Evolutionary conservation across 2,888 invertebrate species (phyloP).

Genomic region (Empis livida): DNA sequence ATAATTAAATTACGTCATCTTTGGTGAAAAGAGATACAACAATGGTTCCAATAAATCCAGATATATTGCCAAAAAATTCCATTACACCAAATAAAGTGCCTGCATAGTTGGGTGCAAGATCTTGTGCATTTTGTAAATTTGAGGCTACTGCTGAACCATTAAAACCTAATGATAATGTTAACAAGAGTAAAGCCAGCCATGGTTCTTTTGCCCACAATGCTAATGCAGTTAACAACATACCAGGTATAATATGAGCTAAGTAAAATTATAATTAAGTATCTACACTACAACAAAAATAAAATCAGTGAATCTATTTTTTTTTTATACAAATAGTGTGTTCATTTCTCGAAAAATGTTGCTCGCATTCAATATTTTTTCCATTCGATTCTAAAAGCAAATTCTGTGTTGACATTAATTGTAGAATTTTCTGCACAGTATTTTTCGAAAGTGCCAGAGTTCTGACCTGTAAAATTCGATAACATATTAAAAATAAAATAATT

Average conservation of each 20-base stretch:
- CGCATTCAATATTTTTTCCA: too few relatives aligned
- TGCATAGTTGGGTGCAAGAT: constrained; percentile 59
- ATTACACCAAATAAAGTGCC: constrained; percentile 61
- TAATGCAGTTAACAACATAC: constrained; percentile 41
- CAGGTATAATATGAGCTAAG: constrained; percentile 46
- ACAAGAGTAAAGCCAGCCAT: constrained; percentile 41
- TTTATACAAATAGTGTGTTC: too few relatives aligned
- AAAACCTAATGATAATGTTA: constrained; percentile 54
- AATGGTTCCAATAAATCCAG: constrained; percentile 58
- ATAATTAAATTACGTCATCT: constrained; percentile 18
- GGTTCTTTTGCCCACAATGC: constrained; percentile 50
- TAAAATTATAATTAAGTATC: too few relatives aligned
- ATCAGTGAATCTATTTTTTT: too few relatives aligned
- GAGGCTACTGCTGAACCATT: constrained; percentile 49
- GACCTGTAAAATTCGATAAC: too few relatives aligned
- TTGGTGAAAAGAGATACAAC: constrained; percentile 43
- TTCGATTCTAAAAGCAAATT: too few relatives aligned
- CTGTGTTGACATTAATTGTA: too few relatives aligned
- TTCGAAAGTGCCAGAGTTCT: too few relatives aligned
- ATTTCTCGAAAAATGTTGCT: too few relatives aligned
- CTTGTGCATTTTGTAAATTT: constrained; percentile 50
- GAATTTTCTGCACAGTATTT: too few relatives aligned
- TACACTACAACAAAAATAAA: too few relatives aligned
- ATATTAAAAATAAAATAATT: too few relatives aligned
- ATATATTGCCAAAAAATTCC: constrained; percentile 55